A percentile compares a stretch with the other conserved stretches of the same genome.
These are phyloP conservation scores for Lepidothrix coronata DNA, from an alignment of 2,113 vertebrate genomes.

Conservation along the genomic window DNA sequence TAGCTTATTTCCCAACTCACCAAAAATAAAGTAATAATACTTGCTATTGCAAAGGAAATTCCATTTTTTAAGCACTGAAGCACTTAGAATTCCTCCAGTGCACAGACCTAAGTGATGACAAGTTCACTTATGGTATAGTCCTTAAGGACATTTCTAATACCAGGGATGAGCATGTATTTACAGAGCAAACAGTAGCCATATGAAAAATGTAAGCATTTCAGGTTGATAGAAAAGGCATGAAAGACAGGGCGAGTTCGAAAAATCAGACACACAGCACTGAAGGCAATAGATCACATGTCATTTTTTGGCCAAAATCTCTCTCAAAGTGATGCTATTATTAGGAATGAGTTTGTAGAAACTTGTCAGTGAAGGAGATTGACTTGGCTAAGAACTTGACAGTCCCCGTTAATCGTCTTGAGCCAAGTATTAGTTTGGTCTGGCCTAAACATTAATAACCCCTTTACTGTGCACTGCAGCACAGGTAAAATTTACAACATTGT, in stretches of 20 bases:
- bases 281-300: slow-evolving; percentile 28
- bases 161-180: background rate
- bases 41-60: background rate
- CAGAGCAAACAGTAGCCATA: background rate
- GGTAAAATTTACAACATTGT: background rate
- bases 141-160: background rate
- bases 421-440: background rate
- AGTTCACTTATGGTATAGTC: background rate
- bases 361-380: slow-evolving; percentile 41
- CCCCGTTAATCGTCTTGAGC: background rate
- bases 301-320: background rate
- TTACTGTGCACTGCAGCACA: background rate
- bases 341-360: slow-evolving; percentile 42
- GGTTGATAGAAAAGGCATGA: background rate
- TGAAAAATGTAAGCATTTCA: background rate
- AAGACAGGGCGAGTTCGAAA: background rate
- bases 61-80: background rate
- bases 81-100: background rate
- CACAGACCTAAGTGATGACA: background rate
- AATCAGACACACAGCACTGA: background rate
- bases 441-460: slow-evolving; percentile 13
- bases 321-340: slow-evolving; percentile 30
- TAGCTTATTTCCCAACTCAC: background rate
- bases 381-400: slow-evolving; percentile 22
- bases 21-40: background rate